Evolutionary conservation across 2,113 vertebrate genomes (phyloP).

Genomic region (Nesogale talazaci): DNA sequence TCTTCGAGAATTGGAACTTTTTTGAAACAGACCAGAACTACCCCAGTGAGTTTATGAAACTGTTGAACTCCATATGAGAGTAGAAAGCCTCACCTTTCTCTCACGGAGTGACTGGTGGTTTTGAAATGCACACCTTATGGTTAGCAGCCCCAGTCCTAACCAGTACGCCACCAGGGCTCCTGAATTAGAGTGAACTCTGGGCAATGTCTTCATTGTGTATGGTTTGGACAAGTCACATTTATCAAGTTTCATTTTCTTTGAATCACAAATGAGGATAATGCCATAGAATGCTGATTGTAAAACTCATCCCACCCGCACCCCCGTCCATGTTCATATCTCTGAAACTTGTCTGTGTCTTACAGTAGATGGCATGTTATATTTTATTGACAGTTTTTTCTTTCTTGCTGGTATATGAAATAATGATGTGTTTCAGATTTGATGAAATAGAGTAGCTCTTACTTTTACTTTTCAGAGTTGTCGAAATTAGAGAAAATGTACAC

Average conservation of each 20-base stretch:
- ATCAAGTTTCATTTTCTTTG: background rate
- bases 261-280: background rate
- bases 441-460: constrained; percentile 46
- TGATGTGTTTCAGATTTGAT: constrained; percentile 31
- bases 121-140: too few relatives aligned
- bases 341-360: background rate
- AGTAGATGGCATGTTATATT: background rate
- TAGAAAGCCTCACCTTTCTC: too few relatives aligned
- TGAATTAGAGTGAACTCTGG: background rate
- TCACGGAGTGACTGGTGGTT: too few relatives aligned
- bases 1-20: too few relatives aligned
- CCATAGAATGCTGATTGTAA: background rate
- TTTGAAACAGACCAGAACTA: too few relatives aligned
- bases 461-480: constrained; percentile 41
- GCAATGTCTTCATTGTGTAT: background rate
- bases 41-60: too few relatives aligned
- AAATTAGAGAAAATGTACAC: background rate
- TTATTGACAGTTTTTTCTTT: background rate
- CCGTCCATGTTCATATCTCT: constrained; percentile 9
- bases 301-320: constrained; percentile 19
- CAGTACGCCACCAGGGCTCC: too few relatives aligned
- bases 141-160: too few relatives aligned
- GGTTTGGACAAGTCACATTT: background rate
- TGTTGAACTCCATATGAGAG: too few relatives aligned
- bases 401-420: background rate